A percentile compares a stretch with the other conserved stretches of the same genome.
These are phyloP conservation scores for Agrilus biguttatus DNA, from an alignment of 2,888 invertebrate species.

Conservation along the genomic window DNA sequence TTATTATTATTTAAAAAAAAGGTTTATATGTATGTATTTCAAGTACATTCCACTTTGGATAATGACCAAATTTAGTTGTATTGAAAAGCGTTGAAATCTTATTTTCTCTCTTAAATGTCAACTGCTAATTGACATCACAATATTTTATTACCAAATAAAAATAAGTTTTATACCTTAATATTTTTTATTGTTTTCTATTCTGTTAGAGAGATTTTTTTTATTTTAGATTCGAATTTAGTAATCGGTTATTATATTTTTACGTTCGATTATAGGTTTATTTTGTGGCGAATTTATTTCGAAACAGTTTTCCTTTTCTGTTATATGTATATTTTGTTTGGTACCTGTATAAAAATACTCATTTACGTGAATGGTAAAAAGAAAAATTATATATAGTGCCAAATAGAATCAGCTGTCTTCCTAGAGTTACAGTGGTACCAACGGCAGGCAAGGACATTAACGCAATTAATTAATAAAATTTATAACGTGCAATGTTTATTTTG, in stretches of 20 bases:
- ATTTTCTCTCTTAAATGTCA: too few relatives aligned
- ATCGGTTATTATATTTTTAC: constrained; percentile 5
- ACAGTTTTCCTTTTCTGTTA: constrained; percentile 10
- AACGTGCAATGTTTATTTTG: too few relatives aligned
- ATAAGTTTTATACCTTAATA: background rate
- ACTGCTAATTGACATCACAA: too few relatives aligned
- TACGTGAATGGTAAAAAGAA: constrained; percentile 6
- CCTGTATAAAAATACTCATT: constrained; percentile 30
- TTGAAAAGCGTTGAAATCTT: too few relatives aligned
- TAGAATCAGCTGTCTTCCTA: constrained; percentile 32
- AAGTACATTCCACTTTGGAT: too few relatives aligned
- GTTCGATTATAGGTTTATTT: constrained; percentile 1
- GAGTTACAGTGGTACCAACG: constrained; percentile 21
- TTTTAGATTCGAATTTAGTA: constrained; percentile 6
- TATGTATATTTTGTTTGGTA: constrained; percentile 27
- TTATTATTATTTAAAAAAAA: too few relatives aligned
- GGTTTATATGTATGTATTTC: too few relatives aligned
- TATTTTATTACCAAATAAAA: background rate
- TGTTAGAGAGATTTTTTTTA: too few relatives aligned
- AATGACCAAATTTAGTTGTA: too few relatives aligned
- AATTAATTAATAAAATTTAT: constrained; percentile 12
- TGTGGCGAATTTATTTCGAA: background rate
- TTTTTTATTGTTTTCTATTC: too few relatives aligned
- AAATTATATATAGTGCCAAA: constrained; percentile 21
- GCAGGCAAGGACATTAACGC: constrained; percentile 28